These are phyloP conservation scores for Salarias fasciatus DNA, from an alignment of 2,797 vertebrate genomes.

Conservation along the genomic window DNA sequence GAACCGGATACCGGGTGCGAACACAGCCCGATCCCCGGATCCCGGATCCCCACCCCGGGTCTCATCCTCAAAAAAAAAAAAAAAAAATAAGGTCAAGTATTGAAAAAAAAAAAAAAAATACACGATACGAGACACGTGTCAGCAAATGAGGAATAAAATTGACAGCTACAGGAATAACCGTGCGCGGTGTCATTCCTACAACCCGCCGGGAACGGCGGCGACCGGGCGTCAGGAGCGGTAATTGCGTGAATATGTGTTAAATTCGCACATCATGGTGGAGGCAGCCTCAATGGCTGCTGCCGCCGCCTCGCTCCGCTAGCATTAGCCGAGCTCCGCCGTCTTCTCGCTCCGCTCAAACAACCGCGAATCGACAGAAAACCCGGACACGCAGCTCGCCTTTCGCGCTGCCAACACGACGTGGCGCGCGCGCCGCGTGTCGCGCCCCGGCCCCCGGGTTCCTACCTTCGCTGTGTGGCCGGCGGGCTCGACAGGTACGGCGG, in stretches of 20 bases:
- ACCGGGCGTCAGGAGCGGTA: too few species aligned
- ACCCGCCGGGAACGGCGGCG: too few species aligned
- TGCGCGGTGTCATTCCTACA: not conserved
- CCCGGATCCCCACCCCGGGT: conserved; percentile 17
- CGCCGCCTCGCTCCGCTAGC: conserved; percentile 63
- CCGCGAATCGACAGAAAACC: too few species aligned
- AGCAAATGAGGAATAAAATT: conserved; percentile 42
- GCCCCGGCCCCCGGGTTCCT: conserved; percentile 52
- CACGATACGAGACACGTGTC: conserved; percentile 62
- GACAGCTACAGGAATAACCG: not conserved
- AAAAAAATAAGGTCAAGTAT: conserved; percentile 68
- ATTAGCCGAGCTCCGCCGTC: conserved; percentile 58
- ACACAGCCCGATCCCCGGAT: not conserved
- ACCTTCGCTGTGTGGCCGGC: conserved; percentile 65
- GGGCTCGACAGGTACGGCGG: conserved; percentile 54
- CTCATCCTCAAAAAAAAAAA: conserved; percentile 54
- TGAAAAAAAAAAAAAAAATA: conserved; percentile 22
- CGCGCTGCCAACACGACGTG: conserved; percentile 5
- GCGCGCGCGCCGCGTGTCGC: not conserved
- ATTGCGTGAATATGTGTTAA: too few species aligned
- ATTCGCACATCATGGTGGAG: conserved; percentile 76
- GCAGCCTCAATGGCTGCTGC: conserved; percentile 80
- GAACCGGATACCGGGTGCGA: not conserved
- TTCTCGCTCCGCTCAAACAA: conserved; percentile 1
- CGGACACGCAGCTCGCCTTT: too few species aligned